These are phyloP conservation scores for Notarius quadriscutis DNA, from an alignment of 2,113 vertebrate species.

Conservation along the genomic window DNA sequence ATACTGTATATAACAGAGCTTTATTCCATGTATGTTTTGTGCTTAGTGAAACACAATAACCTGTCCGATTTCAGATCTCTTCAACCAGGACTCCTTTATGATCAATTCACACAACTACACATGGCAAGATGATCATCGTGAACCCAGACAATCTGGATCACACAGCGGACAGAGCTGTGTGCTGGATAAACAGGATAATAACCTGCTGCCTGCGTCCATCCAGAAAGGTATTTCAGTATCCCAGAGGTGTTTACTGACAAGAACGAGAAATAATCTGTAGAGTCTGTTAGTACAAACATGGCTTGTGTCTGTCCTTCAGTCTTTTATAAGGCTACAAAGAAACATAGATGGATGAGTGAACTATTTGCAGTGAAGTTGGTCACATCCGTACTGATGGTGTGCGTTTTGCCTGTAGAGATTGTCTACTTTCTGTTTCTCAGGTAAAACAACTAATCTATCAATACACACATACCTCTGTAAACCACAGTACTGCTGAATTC, in stretches of 20 bases:
- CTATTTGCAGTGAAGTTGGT: conserved; percentile 68
- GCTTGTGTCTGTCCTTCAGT: conserved; percentile 63
- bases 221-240: conserved; percentile 66
- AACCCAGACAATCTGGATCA: not conserved
- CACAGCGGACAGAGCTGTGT: conserved; percentile 48
- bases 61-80: conserved; percentile 23
- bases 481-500: not conserved
- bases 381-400: conserved; percentile 70
- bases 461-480: not conserved
- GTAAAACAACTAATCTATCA: conserved; percentile 59
- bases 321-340: conserved; percentile 67
- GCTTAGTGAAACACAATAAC: not conserved
- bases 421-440: conserved; percentile 62
- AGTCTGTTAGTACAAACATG: not conserved
- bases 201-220: conserved; percentile 72
- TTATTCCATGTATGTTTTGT: not conserved
- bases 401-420: conserved; percentile 73
- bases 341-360: conserved; percentile 55
- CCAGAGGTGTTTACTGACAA: not conserved
- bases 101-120: not conserved
- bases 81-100: not conserved
- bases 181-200: conserved; percentile 67
- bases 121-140: conserved; percentile 6
- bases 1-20: not conserved
- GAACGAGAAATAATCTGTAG: not conserved